Conservation (phyloP, 2,113 vertebrate genomes). For the Glaucidium brasilianum region DNA sequence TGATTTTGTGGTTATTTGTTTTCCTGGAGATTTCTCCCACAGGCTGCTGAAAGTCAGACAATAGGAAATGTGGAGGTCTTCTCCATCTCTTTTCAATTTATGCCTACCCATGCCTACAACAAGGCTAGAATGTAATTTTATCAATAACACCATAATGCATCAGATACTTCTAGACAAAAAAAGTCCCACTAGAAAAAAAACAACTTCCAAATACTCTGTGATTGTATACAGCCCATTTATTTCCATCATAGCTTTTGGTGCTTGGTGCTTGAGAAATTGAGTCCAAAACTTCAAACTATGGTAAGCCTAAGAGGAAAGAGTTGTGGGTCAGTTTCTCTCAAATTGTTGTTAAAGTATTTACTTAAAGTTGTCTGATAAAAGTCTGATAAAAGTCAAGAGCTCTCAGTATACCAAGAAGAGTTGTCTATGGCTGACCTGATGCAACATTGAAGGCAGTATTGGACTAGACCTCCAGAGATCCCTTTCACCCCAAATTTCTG, state of each 20-base stretch:
- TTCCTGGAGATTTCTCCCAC: neutral
- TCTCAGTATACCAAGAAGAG: neutral
- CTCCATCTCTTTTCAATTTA: neutral
- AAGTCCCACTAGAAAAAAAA: neutral
- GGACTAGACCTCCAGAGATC: neutral
- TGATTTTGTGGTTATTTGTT: neutral
- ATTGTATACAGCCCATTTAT: neutral
- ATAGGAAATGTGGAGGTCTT: neutral
- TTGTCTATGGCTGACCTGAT: neutral
- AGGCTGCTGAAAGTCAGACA: neutral
- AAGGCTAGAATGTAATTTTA: neutral
- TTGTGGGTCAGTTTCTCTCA: neutral
- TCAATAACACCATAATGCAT: neutral
- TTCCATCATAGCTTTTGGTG: neutral
- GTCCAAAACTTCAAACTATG: neutral
- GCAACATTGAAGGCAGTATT: neutral
- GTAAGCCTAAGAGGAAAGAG: neutral
- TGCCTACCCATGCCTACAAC: neutral
- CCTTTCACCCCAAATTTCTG: neutral
- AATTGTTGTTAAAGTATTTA: neutral
- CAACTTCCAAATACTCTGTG: neutral
- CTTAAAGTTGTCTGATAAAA: neutral
- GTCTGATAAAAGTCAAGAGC: neutral
- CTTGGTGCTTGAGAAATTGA: neutral
- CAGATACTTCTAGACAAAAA: neutral